A percentile compares a stretch with the other conserved stretches of the same genome.
Conservation (phyloP, 1,140 invertebrate species). For the Drosophila simulans region DNA sequence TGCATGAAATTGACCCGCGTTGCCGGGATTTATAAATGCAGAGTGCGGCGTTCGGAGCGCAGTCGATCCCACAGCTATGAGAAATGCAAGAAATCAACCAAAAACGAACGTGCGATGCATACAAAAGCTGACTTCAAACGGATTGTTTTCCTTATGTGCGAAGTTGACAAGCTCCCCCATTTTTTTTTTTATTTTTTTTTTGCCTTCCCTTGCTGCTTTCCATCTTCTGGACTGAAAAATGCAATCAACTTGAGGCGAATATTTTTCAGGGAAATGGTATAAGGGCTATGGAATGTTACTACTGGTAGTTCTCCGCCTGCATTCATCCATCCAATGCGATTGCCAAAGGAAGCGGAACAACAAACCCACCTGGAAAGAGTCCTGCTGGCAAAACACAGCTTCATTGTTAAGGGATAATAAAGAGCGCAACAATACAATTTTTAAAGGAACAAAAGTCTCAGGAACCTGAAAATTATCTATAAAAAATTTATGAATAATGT, state of each 20-base stretch:
- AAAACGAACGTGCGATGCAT: conserved; percentile 80
- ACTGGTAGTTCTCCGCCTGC: conserved; percentile 12
- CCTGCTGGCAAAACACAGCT: conserved; percentile 30
- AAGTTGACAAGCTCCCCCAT: conserved; percentile 34
- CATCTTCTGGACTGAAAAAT: conserved; percentile 58
- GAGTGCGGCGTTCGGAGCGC: conserved; percentile 30
- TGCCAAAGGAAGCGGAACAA: conserved; percentile 65
- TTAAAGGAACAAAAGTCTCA: conserved; percentile 38
- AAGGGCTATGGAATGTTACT: conserved; percentile 37
- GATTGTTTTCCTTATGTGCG: conserved; percentile 74
- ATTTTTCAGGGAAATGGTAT: conserved; percentile 55
- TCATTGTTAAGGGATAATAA: conserved; percentile 4
- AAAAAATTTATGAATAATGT: background rate
- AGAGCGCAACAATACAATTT: background rate
- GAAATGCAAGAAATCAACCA: conserved; percentile 82
- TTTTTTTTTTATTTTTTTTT: background rate
- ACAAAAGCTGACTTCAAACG: conserved; percentile 62
- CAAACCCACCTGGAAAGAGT: conserved; percentile 27
- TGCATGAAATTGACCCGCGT: conserved; percentile 81
- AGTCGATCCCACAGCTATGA: conserved; percentile 61
- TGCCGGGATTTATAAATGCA: conserved; percentile 75
- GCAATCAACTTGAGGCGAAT: conserved; percentile 79
- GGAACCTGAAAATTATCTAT: background rate
- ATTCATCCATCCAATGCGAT: conserved; percentile 41
- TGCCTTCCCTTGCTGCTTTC: background rate